A percentile compares a stretch with the other conserved stretches of the same genome.
These are phyloP conservation scores for Eupeodes corollae DNA, from an alignment of 1,140 invertebrate species.

Conservation along the genomic window DNA sequence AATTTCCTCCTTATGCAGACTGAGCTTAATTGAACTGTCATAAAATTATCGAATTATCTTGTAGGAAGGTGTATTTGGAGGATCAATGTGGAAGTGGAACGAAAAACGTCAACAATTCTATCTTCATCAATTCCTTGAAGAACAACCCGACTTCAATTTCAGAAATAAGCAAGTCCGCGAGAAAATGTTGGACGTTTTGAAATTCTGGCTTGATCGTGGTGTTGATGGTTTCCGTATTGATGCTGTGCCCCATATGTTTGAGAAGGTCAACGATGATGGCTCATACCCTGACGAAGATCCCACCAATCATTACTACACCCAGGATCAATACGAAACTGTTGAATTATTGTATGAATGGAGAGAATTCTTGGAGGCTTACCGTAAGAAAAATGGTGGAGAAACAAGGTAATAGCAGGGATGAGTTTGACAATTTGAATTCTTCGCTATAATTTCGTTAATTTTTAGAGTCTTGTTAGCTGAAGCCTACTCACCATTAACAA, in stretches of 20 bases:
- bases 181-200: conserved; percentile 45
- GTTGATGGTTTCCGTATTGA: conserved; percentile 56
- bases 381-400: conserved; percentile 7
- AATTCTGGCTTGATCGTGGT: conserved; percentile 55
- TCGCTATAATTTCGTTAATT: neutral
- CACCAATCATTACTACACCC: conserved; percentile 45
- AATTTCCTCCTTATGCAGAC: neutral
- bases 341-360: conserved; percentile 46
- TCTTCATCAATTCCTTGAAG: conserved; percentile 43
- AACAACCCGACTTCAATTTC: conserved; percentile 55
- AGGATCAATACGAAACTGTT: conserved; percentile 44
- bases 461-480: conserved; percentile 57
- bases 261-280: conserved; percentile 34
- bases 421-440: too few relatives aligned
- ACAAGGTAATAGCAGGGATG: conserved; percentile 6
- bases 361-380: conserved; percentile 41
- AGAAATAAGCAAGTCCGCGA: conserved; percentile 41
- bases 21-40: neutral
- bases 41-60: conserved; percentile 29
- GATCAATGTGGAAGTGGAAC: conserved; percentile 41
- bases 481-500: conserved; percentile 38
- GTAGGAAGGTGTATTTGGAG: conserved; percentile 9
- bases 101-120: conserved; percentile 38
- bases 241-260: conserved; percentile 42
- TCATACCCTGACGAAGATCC: conserved; percentile 40